Evolutionary conservation across 2,797 vertebrate genomes (phyloP), one percentile per base, ranked within the genome.

Genomic region (Molossus alvarezi): DNA sequence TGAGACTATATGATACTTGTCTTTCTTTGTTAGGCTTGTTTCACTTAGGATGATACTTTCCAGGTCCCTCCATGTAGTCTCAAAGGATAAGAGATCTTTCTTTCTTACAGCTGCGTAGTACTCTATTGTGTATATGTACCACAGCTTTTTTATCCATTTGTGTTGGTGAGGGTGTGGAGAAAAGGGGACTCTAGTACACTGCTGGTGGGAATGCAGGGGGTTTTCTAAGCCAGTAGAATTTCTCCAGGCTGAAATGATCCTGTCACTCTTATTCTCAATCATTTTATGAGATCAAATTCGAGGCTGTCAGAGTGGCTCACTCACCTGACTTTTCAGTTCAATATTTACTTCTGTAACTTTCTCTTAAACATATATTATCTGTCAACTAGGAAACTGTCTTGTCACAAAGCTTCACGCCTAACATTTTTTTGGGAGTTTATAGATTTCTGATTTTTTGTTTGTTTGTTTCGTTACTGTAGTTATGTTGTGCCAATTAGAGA

Each of bases 331-430:
- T 81, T 79, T 96, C 95, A 48, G 53, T 58, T 89, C 80, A 80
- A 3, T 77, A 73, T 95, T n/a, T n/a, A n/a, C n/a, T 96, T 96
- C 94, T 91, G 95, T 76, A 97, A 45, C 93, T 96, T 97, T 93
- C n/a, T 80, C 29, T 84, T 73, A 95, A 95, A 90, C 13, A 27
- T 80, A 48, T 84, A 84, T 89, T 17, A 81, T 33, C 80, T 96
- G 89, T 97, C 80, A 97, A 58, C 72, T 92, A 91, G 48, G 48
- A 97, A 97, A 95, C 95, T 65, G 83, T 90, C 67, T 87, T 92
- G 55, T 94, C 96, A 97, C 53, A 95, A 72, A 97, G 4, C n/a
- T 94, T 93, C 65, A 69, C 33, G 88, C 20, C 73, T 89, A 75
- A 2, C 11, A 73, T 96, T 6, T 29, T 97, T 27, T 29, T 29